These are phyloP conservation scores for Philhelius pedissequus DNA, from an alignment of 2,888 invertebrate genomes.

Conservation along the genomic window DNA sequence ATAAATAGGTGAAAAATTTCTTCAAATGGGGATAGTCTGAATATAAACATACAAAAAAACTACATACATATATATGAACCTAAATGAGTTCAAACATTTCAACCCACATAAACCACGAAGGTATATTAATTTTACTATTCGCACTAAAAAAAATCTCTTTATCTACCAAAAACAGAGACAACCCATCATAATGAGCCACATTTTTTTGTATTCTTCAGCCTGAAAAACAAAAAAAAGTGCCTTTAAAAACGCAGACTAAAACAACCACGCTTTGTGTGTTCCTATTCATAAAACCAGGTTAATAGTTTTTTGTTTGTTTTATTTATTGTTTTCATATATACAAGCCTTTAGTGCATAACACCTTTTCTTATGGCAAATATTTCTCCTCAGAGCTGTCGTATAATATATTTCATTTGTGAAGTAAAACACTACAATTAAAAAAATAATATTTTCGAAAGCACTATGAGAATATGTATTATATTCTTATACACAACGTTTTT, in stretches of 20 bases:
- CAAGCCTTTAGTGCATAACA: not conserved
- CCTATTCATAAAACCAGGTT: conserved; percentile 29
- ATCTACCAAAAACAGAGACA: not conserved
- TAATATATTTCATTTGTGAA: too few species aligned
- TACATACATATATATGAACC: too few species aligned
- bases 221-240: not conserved
- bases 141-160: not conserved
- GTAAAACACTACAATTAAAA: not conserved
- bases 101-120: not conserved
- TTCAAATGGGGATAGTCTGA: too few species aligned
- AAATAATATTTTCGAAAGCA: too few species aligned
- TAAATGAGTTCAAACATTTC: not conserved
- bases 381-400: not conserved
- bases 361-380: not conserved
- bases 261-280: not conserved
- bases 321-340: not conserved
- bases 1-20: too few species aligned
- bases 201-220: not conserved
- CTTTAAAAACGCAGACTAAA: not conserved
- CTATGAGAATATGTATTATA: too few species aligned
- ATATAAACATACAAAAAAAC: too few species aligned
- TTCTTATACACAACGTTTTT: too few species aligned
- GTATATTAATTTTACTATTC: not conserved
- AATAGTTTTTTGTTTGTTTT: conserved; percentile 4
- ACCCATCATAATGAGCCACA: not conserved